A percentile compares a stretch with the other conserved stretches of the same genome.
Evolutionary conservation across 2,888 invertebrate genomes (phyloP).

Genomic region (Plusia festucae): DNA sequence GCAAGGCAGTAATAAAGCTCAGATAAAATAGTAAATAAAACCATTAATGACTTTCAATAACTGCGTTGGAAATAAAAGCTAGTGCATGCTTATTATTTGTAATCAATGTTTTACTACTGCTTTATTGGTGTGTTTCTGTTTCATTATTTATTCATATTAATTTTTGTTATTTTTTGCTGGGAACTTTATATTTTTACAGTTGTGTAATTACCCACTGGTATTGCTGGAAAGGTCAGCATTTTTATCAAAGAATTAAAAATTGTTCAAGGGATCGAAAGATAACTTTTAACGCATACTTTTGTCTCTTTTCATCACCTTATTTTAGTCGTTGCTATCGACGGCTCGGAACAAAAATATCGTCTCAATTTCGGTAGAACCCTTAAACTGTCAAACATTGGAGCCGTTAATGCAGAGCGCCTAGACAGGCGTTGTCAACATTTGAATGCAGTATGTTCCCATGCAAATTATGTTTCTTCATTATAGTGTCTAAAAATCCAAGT

Average conservation of each 20-base stretch:
- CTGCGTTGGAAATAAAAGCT: conserved; percentile 4
- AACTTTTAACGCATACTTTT: not conserved
- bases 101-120: conserved; percentile 23
- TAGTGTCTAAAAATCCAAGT: no score
- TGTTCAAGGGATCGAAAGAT: no score
- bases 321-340: not conserved
- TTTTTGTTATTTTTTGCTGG: conserved; percentile 24
- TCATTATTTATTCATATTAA: conserved; percentile 28
- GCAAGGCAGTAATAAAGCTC: conserved; percentile 3
- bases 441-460: not conserved
- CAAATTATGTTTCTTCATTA: no score
- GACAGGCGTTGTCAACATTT: conserved; percentile 29
- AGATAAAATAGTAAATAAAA: conserved; percentile 2
- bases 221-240: no score
- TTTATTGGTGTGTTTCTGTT: not conserved
- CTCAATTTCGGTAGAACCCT: conserved; percentile 22
- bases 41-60: not conserved
- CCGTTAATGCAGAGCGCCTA: conserved; percentile 19
- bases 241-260: no score
- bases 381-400: conserved; percentile 44
- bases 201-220: no score
- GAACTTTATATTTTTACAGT: not conserved
- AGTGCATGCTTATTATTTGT: not conserved
- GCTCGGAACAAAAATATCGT: conserved; percentile 27
- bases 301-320: not conserved